Evolutionary conservation across 2,113 vertebrate species (phyloP), one percentile per base, ranked within the genome.

Genomic region (Rhabdornis inornatus): DNA sequence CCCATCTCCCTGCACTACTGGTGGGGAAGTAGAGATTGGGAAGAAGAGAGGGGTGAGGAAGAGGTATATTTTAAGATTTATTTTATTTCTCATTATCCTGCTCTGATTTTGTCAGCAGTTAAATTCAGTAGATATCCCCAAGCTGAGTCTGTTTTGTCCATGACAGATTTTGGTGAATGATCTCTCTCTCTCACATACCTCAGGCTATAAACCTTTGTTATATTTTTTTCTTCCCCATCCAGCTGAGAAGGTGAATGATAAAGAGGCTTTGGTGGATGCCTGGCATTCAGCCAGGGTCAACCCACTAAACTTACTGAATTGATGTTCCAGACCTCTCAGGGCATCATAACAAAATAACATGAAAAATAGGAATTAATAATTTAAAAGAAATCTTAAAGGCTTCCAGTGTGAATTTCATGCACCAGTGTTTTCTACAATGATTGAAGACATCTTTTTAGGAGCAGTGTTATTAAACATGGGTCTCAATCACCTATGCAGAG

Each of bases 381-480:
- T 77, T 56, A 27, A 65, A 90, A 76, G 37, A 10, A 30, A n/a
- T 42, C 24, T 66, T 53, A 65, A 63, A 27, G 25, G 3, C 33
- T 80, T 86, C 8, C 8, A 8, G 6, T 35, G 35, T 56, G 24
- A 80, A 74, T 64, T 75, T 70, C 39, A 53, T 55, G 16, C 42
- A 72, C 37, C 35, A 70, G 6, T 33, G 42, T 80, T 66, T 87
- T 59, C 15, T 60, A 28, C 24, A 78, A 87, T 35, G 40, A 81
- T 19, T 56, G 39, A 92, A 97, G 50, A 30, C 45, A 55, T 87
- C n/a, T 35, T 77, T 94, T 92, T 76, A 96, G 60, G 20, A 80
- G 9, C 92, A 92, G 59, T 70, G 37, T 52, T 69, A 28, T 79
- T 65, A 85, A 80, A 61, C 13, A 56, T 13, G 31, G 14, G 8